Evolutionary conservation across 1,140 invertebrate genomes (phyloP), one percentile per base, ranked within the genome.

Genomic region (Cydia amplana): DNA sequence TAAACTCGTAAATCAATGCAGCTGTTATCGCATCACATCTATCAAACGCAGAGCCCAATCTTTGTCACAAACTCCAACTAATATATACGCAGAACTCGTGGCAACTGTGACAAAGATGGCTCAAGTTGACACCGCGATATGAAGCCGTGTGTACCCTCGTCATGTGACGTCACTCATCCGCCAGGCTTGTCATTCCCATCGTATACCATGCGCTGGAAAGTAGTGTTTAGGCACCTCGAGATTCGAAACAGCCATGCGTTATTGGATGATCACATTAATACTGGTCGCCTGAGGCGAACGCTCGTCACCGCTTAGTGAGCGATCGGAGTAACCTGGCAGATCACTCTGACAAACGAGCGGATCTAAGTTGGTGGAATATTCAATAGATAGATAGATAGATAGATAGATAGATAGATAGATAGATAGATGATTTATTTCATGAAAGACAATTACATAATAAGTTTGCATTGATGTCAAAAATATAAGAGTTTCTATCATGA

Each of bases 91-190:
- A 16, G 65, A 43, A 18, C 43, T 16, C 65, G 32, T 70, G 28
- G 28, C 20, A 36, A 70, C 65, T 70, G 65, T 70, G 65, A 70
- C 32, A 70, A 70, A 70, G 65, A 70, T 70, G 65, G 28, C 32
- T 70, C 65, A 40, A 40, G 65, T 36, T 70, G 65, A 40, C 28
- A 40, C 65, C n/a, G 32, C 65, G 36, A 70, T 70, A 70, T 70
- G 65, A 70, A 70, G 65, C 65, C 32, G 65, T 32, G 16, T 70
- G 16, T 36, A 70, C 65, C 65, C 65, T 70, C n/a, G 32, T 70
- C 65, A 70, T 70, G 65, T 70, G 65, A 70, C 65, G 65, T 70
- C 65, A 70, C 65, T 70, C 65, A 70, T 10, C 18, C 55, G 55
- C 4, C 10, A 12, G 20, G 7, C 16, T 1, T 60, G 18, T 60